Evolutionary conservation across 2,888 invertebrate species (phyloP).

Genomic region (Lepetodrilus schrolli): DNA sequence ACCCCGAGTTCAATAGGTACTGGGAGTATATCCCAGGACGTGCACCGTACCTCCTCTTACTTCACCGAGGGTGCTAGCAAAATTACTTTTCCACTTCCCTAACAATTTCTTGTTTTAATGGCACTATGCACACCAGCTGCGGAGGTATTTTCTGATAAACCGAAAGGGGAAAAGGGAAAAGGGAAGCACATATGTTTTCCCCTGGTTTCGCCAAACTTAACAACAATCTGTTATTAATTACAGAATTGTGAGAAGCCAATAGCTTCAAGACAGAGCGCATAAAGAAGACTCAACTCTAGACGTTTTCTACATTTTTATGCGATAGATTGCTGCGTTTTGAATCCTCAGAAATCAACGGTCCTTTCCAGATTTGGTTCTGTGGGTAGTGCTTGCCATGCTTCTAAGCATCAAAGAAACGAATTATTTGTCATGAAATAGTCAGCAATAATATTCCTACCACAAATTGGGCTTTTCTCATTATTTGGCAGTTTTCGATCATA

Average conservation of each 20-base stretch:
- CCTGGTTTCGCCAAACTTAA: slow-evolving; percentile 2
- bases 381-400: too few species aligned
- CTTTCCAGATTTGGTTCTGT: too few species aligned
- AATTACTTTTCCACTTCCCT: slow-evolving; percentile 44
- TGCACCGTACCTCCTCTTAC: not conserved
- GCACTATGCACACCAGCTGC: slow-evolving; percentile 41
- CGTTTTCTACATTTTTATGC: too few species aligned
- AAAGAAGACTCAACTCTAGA: not conserved
- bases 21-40: not conserved
- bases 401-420: not conserved
- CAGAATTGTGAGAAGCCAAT: slow-evolving; percentile 25
- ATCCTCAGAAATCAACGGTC: too few species aligned
- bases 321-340: too few species aligned
- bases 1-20: not conserved
- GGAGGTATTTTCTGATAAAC: slow-evolving; percentile 8
- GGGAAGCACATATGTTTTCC: not conserved
- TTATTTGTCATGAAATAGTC: slow-evolving; percentile 20
- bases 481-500: slow-evolving; percentile 5
- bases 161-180: too few species aligned
- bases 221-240: slow-evolving; percentile 22
- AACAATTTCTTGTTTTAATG: slow-evolving; percentile 42
- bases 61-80: slow-evolving; percentile 34
- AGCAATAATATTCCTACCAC: slow-evolving; percentile 17
- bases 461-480: slow-evolving; percentile 19
- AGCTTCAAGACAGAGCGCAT: slow-evolving; percentile 1